Base-by-base conservation (phyloP, 2,797 vertebrate species). In the Anguilla megastoma region DNA sequence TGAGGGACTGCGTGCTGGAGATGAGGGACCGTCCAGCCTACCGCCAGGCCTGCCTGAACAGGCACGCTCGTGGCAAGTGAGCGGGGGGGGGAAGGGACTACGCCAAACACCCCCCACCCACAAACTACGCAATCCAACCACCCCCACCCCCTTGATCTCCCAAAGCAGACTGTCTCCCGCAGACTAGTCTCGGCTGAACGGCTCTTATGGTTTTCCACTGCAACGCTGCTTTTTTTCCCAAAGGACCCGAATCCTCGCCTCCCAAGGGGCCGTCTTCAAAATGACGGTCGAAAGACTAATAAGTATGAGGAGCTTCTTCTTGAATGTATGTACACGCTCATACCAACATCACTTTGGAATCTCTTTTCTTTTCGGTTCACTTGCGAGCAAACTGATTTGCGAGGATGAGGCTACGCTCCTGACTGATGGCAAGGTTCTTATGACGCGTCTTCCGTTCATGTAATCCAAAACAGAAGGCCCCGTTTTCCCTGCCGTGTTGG, bases 1-100 rank as follows among this genome's bases (percentile, higher is more conserved):
- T 99, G 88, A 95, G 97, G 92, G 99, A 99, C 54, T 97, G 97
- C 0, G 98, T 99, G 92, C 90, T 99, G 88, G 97, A 99, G 91
- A 98, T 98, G 92, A 97, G 94, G 93, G 97, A 97, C 94, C 96
- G 92, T 87, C 94, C 94, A 10, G 93, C 96, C 89, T 99, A 97
- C 92, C 96, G 96, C 94, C 97, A 96, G 90, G 95, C 97, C 90
- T 97, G 97, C 94, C 96, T 99, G 24, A 96, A 95, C 90, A 96
- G 95, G 88, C 14, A 33, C 10, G 71, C n/a, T 76, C 71, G 94
- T 97, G 90, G 52, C 24, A 60, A 50, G 16, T 30, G 54, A 14
- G 27, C 8, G 1, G 1, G 30, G 30, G 21, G 4, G 50, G 50
- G 14, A 52, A 52, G 10, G 7, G 50, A 45, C 21, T 58, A 27